Evolutionary conservation across 2,888 invertebrate genomes (phyloP), one percentile per base, ranked within the genome.

Genomic region (Mactromeris polynyma): DNA sequence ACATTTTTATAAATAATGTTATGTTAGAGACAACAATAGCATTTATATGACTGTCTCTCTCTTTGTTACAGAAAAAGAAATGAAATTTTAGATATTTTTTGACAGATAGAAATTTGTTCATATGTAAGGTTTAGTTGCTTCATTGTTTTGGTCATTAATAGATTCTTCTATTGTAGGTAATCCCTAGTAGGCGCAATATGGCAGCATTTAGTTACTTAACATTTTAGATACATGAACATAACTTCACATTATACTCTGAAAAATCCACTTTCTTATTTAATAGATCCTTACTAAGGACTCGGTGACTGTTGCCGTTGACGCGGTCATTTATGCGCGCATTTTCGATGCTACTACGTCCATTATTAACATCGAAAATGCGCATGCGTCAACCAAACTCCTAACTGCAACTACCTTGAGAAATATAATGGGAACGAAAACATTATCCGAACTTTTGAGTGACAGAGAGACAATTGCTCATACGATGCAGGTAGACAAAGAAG

Each of bases 261-360:
- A 79, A 11, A 38, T n/a, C n/a, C 26, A 42, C 81, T 81, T 51
- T 78, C 42, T 84, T 36, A 42, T 78, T 78, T 17, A 77, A 51
- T 97, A 99, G 99, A 99, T 99, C 19, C 97, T 99, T 94, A 99
- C 99, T 46, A 99, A 99, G 97, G 99, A 99, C 97, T 99, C 98
- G 85, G 99, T 99, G 88, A 99, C 99, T 0, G 99, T 99, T 3
- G 99, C 99, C 2, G 99, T 99, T 73, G 99, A 99, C 96, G 99
- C 99, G 33, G 97, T 97, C 2, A 95, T 97, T 19, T 97, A 97
- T 92, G 97, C 97, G 89, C 94, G 97, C 77, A 99, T 99, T 42
- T 98, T 98, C 95, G 99, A 99, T 97, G 99, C 99, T 21, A 99
- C 99, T 0, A 98, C 99, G 91, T 99, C 99, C 78, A 99, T 97